Base-by-base conservation (phyloP, 2,113 vertebrate genomes). In the Daboia siamensis region DNA sequence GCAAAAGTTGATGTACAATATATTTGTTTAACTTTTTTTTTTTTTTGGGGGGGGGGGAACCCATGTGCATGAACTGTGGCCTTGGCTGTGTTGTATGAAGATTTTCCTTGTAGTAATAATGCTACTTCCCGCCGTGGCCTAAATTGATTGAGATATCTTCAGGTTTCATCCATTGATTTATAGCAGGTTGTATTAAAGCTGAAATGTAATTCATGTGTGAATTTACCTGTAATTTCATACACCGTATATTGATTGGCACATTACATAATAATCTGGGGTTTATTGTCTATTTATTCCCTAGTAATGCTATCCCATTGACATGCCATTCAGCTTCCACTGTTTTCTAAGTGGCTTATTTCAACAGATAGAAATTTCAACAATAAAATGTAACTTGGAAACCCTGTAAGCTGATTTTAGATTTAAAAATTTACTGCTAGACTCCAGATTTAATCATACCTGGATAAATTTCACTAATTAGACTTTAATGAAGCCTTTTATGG, bases 1-100 rank as follows among this genome's bases (percentile, higher is more conserved):
- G 24, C 17, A n/a, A 9, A 46, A 24, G 5, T 59, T 88, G 44
- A 88, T 74, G n/a, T 44, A 33, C 56, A 91, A 33, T 59, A 64
- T 89, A 29, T 55, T 92, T 92, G 59, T 92, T 88, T 69, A 54
- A 44, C 9, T 80, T 86, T 91, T 90, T 48, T 46, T 46, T 46
- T 48, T 51, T 91, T 87, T 59, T 0, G 4, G 29, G 46, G 21
- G 23, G 48, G 8, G 48, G 48, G 12, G 7, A 4, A 64, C 11
- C 10, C 0, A 6, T 39, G 33, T 39, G 6, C 8, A 80, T 56
- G 23, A 69, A 80, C 46, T 54, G 24, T n/a, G 86, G 33, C 61
- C 48, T 20, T 69, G 74, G 46, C 85, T 44, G 21, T 44, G 46
- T 10, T 29, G 46, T 69, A 69, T 15, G 44, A 61, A 46, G 51